phyloP scores from a whole-genome alignment of 2,113 vertebrate genomes.

The Montifringilla adamsi region DNA sequence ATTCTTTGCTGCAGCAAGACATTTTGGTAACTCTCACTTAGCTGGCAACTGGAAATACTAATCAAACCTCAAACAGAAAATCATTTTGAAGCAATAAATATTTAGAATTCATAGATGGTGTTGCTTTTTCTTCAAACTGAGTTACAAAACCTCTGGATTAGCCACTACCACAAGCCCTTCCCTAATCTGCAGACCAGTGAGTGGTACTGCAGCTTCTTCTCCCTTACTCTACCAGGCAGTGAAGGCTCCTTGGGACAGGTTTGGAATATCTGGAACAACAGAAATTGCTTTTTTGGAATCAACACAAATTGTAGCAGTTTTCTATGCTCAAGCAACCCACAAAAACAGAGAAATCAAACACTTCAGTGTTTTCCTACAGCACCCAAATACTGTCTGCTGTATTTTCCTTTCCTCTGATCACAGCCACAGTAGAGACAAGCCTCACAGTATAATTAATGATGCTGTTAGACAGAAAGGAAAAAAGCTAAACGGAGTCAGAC shows the following conservation, averaged over 20 bases:
- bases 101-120: neutral
- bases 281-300: neutral
- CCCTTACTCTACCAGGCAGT: rapidly evolving
- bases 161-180: neutral
- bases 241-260: neutral
- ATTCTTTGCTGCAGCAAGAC: neutral
- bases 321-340: neutral
- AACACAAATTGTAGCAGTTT: neutral
- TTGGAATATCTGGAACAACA: neutral
- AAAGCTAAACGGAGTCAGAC: neutral
- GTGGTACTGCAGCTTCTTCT: neutral
- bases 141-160: neutral
- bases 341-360: neutral
- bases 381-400: neutral
- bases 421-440: neutral
- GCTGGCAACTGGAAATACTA: neutral
- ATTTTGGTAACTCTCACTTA: neutral
- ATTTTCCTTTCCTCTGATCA: neutral
- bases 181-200: neutral
- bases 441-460: neutral
- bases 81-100: neutral
- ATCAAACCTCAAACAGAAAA: neutral
- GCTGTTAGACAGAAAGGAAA: constrained; percentile 1
- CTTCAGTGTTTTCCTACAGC: neutral
- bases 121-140: neutral